Conservation (phyloP, 2,797 vertebrate genomes). For the Lepilemur ruficaudatus region DNA sequence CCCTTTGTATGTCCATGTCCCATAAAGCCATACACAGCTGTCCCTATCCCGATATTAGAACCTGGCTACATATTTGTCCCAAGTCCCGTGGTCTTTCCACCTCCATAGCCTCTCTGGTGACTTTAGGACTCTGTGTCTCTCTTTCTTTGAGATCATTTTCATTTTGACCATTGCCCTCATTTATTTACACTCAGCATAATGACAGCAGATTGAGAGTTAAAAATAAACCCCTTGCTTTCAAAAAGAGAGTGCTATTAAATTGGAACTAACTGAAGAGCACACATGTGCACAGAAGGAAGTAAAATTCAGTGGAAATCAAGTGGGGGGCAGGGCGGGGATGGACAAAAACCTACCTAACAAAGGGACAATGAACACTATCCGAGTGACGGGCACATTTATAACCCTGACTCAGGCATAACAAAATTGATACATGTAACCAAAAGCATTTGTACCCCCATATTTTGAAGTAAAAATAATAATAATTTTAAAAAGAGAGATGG, state of each 20-base stretch:
- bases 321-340: rapidly evolving
- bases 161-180: background rate
- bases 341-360: too few relatives aligned
- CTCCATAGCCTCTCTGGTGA: background rate
- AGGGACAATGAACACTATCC: too few relatives aligned
- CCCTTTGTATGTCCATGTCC: background rate
- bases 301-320: too few relatives aligned
- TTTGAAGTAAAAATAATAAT: too few relatives aligned
- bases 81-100: background rate
- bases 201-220: background rate
- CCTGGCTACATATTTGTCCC: background rate
- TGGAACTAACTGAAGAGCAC: too few relatives aligned
- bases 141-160: background rate
- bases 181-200: background rate
- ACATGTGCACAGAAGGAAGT: too few relatives aligned
- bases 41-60: background rate
- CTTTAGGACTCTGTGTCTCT: background rate
- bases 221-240: background rate
- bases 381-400: too few relatives aligned
- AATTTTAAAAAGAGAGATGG: too few relatives aligned
- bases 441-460: too few relatives aligned
- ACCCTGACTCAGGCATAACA: too few relatives aligned
- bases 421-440: too few relatives aligned
- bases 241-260: background rate
- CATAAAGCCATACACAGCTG: background rate